These are phyloP conservation scores for Zoroaster sp. DNA, from an alignment of 53 echinoderm and acorn worm species.

Conservation along the genomic window DNA sequence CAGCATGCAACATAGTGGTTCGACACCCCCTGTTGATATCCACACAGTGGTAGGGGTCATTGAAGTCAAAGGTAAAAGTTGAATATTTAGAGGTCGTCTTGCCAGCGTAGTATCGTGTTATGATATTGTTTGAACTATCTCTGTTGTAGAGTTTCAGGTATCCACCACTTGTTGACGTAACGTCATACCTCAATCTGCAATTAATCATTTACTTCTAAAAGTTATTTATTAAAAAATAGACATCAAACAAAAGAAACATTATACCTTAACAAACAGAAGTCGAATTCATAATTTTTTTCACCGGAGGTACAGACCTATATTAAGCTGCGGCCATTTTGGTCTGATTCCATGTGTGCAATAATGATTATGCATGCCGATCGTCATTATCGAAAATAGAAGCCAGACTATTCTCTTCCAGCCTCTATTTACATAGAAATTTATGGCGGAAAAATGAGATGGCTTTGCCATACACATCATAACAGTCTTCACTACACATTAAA, in stretches of 20 bases:
- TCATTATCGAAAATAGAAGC: background rate
- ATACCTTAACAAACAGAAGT: background rate
- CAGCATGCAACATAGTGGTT: slow-evolving; percentile 12
- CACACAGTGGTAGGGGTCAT: background rate
- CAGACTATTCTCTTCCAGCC: too few species aligned
- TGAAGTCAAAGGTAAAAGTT: slow-evolving; percentile 31
- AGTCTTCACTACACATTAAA: too few species aligned
- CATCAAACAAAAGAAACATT: background rate
- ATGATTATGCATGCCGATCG: too few species aligned
- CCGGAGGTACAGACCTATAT: too few species aligned
- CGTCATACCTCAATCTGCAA: slow-evolving; percentile 17
- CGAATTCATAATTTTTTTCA: too few species aligned
- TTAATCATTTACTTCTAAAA: too few species aligned
- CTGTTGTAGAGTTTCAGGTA: slow-evolving; percentile 5
- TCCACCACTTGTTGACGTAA: background rate
- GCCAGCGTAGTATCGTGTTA: background rate
- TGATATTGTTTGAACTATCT: background rate
- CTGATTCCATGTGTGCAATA: too few species aligned
- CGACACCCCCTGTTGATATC: background rate
- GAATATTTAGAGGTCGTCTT: background rate
- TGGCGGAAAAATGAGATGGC: too few species aligned
- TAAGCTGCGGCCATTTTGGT: too few species aligned
- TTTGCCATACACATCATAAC: too few species aligned
- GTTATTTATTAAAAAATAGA: background rate
- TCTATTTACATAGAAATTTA: too few species aligned